Percentiles rank a stretch among this genome's conserved stretches.
phyloP scores from a whole-genome alignment of 2,113 vertebrate genomes.

The Recurvirostra avosetta region DNA sequence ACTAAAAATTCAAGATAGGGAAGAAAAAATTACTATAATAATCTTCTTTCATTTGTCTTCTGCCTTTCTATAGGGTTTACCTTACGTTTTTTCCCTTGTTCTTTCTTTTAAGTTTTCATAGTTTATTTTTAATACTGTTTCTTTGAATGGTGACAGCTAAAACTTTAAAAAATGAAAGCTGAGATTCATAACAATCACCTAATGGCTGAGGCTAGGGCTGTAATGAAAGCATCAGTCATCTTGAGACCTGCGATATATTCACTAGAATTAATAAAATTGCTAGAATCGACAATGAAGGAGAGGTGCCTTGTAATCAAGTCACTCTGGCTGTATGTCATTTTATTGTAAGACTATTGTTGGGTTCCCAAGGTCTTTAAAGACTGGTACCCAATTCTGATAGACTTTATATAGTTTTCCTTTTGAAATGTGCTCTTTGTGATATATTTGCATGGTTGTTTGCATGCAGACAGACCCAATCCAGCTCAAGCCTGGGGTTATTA shows the following conservation, averaged over 20 bases:
- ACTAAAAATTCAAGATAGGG: neutral
- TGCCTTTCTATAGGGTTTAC: neutral
- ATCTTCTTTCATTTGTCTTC: neutral
- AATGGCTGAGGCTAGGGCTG: neutral
- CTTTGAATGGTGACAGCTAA: neutral
- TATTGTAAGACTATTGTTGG: neutral
- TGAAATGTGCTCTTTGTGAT: neutral
- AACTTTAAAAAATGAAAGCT: neutral
- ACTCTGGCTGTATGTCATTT: neutral
- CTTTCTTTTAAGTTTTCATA: neutral
- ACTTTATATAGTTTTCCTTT: neutral
- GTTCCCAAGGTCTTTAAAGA: neutral
- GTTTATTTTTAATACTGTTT: neutral
- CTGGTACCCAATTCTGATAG: neutral
- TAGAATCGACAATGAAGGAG: neutral
- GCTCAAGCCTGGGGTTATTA: neutral
- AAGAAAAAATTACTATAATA: neutral
- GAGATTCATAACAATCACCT: neutral
- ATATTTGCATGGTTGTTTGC: neutral
- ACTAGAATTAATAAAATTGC: neutral
- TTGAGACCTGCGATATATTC: neutral
- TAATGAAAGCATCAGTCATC: conserved; percentile 27
- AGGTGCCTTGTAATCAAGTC: neutral
- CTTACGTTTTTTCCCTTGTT: neutral
- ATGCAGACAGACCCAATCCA: neutral